Evolutionary conservation across 2,113 vertebrate species (phyloP), one percentile per base, ranked within the genome.

Genomic region (Strix aluco): DNA sequence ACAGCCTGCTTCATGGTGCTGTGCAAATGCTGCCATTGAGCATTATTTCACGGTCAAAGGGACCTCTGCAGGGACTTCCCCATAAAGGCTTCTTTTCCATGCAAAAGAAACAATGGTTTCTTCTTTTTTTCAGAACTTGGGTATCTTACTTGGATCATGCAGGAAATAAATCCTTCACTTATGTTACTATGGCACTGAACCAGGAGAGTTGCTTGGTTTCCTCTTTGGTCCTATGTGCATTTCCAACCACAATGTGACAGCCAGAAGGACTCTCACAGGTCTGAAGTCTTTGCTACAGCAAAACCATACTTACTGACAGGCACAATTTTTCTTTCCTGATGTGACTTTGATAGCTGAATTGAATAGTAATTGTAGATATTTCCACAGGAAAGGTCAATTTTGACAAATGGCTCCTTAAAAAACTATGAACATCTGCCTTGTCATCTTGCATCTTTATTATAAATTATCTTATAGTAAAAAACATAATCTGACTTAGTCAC

Each of bases 301-400:
- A 93, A 93, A 84, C 32, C 77, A 70, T 20, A 72, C 46, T 90
- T 90, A 83, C 23, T 87, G 88, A 67, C 69, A 88, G n/a, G 63
- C 27, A 79, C 13, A 94, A 40, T 94, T 94, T 89, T 95, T 97
- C 95, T 93, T 97, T 77, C 58, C 40, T 63, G 52, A 86, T 55
- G 46, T 71, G n/a, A 63, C 42, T 95, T 81, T 96, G 91, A 94
- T 95, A 97, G 91, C 81, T 72, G 66, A 96, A 97, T 92, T 46
- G 49, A 96, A 83, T 88, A 96, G 94, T 94, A 98, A 96, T 78
- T 97, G 81, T 49, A 97, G 84, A 57, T 93, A 82, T 84, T 97
- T 97, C 89, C 88, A 95, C 52, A 85, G 54, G 34, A 97, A 97
- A 98, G 92, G 88, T 97, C 96, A 96, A 5, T 95, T 97, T 94